Percentiles rank a stretch among this genome's conserved stretches.
phyloP scores from a whole-genome alignment of 2,113 vertebrate species.

The Gallinago undulata region DNA sequence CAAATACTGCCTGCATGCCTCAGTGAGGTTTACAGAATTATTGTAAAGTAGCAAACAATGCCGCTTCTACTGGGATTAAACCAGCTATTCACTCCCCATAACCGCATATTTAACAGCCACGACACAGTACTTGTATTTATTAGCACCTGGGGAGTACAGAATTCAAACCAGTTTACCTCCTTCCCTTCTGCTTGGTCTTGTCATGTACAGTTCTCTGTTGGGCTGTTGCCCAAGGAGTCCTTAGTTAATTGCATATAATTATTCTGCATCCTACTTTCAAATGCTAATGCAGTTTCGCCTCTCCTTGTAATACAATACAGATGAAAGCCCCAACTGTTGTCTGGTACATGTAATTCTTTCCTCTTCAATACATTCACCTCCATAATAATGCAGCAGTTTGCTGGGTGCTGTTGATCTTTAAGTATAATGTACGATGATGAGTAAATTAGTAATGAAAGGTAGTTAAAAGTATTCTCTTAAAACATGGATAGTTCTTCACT shows the following conservation, averaged over 20 bases:
- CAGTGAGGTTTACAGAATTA: not conserved
- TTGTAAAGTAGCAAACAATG: not conserved
- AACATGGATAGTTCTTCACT: constrained; percentile 30
- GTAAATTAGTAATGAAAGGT: constrained; percentile 67
- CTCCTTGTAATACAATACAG: constrained; percentile 63
- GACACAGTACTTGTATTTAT: not conserved
- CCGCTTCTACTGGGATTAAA: not conserved
- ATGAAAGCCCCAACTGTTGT: constrained; percentile 42
- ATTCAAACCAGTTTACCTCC: not conserved
- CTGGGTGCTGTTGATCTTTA: constrained; percentile 61
- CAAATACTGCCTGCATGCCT: not conserved
- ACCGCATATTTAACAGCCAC: not conserved
- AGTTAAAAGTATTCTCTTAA: constrained; percentile 49
- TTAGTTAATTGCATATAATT: constrained; percentile 77
- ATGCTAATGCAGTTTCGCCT: constrained; percentile 54
- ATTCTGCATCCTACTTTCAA: constrained; percentile 66
- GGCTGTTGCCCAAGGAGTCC: constrained; percentile 62
- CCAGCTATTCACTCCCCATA: not conserved
- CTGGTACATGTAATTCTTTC: constrained; percentile 63
- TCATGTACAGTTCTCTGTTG: constrained; percentile 2
- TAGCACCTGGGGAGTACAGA: not conserved
- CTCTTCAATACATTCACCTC: constrained; percentile 1
- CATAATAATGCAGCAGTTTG: constrained; percentile 48
- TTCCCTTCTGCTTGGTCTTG: not conserved
- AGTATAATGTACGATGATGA: constrained; percentile 46